Base-by-base conservation (phyloP, 1,140 invertebrate species). In the Aricia agestis region DNA sequence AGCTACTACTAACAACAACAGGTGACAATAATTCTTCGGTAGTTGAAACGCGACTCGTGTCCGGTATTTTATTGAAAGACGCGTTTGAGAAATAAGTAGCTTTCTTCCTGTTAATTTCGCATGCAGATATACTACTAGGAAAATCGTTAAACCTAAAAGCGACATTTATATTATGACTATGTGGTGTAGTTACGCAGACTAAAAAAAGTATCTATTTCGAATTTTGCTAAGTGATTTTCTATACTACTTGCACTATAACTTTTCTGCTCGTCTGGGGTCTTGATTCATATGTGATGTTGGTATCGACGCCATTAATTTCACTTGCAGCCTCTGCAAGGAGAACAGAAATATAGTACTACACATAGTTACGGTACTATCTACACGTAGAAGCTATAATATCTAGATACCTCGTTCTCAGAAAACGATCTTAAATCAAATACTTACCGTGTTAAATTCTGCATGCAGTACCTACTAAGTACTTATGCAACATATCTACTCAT, bases 211-310 rank as follows among this genome's bases (percentile, higher is more conserved):
- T 52, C 5, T 52, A 15, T 52, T 11, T 52, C 13, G 1, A 45
- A 52, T 15, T 52, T 52, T 13, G 6, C 9, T 52, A 13, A 11
- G 11, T 45, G 1, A 45, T 45, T 45, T 11, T 45, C 32, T 36
- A 17, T 45, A 25, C 10, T 45, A 71, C 52, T 72, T 63, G 68
- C 70, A 25, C 67, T 25, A 72, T 61, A 13, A 72, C 32, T 68
- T 25, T 72, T 68, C 61, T 72, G 10, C 59, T 72, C 13, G 25
- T 10, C 6, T 18, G 13, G 9, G 10, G 45, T 52, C 45, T 52
- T 9, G 11, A 9, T 52, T 52, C 45, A 4, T 52, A 52, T 13
- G 45, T 15, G 45, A 11, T 52, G 45, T 52, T 4, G 13, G 11
- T 13, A 52, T 52, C 13, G 3, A 25, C 25, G 13, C 45, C 1